Percentiles rank a stretch among this genome's conserved stretches.
These are phyloP conservation scores for Megalurothrips usitatus DNA, from an alignment of 2,888 invertebrate species.

Conservation along the genomic window DNA sequence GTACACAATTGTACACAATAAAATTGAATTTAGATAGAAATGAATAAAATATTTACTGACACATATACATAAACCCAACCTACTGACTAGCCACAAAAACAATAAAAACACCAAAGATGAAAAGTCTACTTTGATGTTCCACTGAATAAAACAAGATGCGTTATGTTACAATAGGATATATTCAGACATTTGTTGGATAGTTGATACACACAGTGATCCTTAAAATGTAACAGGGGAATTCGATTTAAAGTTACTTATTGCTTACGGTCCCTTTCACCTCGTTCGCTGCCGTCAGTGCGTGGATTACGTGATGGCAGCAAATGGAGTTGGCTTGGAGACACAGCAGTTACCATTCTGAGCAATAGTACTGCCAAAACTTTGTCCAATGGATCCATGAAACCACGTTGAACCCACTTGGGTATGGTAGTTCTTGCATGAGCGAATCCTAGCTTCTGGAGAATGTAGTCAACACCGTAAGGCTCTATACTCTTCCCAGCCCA, in stretches of 20 bases:
- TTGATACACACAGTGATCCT: background rate
- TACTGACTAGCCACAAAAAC: background rate
- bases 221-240: background rate
- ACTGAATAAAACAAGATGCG: background rate
- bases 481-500: constrained; percentile 97
- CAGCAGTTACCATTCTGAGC: constrained; percentile 35
- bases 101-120: background rate
- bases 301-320: background rate
- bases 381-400: constrained; percentile 96
- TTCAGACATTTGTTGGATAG: background rate
- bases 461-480: constrained; percentile 97
- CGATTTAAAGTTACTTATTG: background rate
- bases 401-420: constrained; percentile 98
- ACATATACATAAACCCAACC: too few relatives aligned
- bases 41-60: too few relatives aligned
- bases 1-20: too few relatives aligned
- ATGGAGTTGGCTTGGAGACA: background rate
- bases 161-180: background rate
- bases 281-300: background rate
- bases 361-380: constrained; percentile 54
- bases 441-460: constrained; percentile 95
- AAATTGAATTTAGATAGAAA: too few relatives aligned
- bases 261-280: background rate
- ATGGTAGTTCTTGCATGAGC: constrained; percentile 96
- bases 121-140: background rate